These are phyloP conservation scores for Actias luna DNA, from an alignment of 2,888 invertebrate genomes.

Conservation along the genomic window DNA sequence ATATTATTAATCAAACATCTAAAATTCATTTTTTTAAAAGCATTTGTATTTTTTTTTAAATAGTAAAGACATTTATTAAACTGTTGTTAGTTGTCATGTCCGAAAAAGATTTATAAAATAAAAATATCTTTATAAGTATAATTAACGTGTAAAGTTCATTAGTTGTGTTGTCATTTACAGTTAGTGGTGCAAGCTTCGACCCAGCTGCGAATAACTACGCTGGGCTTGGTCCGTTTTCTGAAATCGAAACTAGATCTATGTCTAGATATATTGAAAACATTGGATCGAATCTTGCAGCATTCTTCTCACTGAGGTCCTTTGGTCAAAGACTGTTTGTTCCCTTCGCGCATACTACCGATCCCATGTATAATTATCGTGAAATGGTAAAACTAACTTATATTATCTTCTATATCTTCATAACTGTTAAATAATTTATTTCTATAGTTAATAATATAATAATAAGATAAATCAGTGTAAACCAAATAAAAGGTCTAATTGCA, in stretches of 20 bases:
- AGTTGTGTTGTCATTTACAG: conserved; percentile 42
- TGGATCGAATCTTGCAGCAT: conserved; percentile 66
- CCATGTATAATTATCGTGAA: conserved; percentile 70
- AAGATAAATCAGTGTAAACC: no score
- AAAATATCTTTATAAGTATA: neutral
- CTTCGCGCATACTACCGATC: conserved; percentile 73
- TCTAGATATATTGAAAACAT: conserved; percentile 67
- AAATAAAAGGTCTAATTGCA: no score
- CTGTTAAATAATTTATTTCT: no score
- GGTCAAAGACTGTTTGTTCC: conserved; percentile 83
- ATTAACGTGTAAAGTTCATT: neutral
- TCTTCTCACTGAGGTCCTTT: conserved; percentile 84
- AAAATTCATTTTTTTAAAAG: neutral
- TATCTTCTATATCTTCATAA: no score
- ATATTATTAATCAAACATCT: neutral
- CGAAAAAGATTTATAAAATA: neutral
- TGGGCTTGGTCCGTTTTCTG: conserved; percentile 81
- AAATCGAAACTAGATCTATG: conserved; percentile 74
- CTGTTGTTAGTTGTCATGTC: neutral
- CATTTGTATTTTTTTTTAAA: neutral
- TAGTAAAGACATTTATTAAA: neutral
- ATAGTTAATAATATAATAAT: no score
- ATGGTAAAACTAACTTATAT: conserved; percentile 53
- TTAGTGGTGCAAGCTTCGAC: conserved; percentile 69
- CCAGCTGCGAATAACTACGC: conserved; percentile 67